Conservation (phyloP, 2,888 invertebrate genomes). For the Metallyticus violacea region DNA sequence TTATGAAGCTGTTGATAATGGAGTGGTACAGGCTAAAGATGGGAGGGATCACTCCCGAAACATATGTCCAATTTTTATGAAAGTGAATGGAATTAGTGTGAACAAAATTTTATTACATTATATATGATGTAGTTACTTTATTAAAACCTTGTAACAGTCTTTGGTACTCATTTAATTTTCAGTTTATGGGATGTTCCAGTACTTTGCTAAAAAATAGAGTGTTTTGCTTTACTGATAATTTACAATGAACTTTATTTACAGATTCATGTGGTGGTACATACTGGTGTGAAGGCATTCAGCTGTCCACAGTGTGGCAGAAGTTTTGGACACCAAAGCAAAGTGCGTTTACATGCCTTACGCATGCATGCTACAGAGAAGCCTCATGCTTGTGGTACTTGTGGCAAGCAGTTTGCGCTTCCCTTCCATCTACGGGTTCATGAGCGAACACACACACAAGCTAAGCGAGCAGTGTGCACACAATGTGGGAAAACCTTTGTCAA, state of each 20-base stretch:
- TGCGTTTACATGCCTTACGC: neutral
- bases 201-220: too few relatives aligned
- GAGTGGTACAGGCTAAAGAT: too few relatives aligned
- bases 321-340: neutral
- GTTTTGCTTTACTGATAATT: neutral
- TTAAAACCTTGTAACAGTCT: too few relatives aligned
- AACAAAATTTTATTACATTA: too few relatives aligned
- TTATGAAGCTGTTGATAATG: too few relatives aligned
- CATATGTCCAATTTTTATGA: too few relatives aligned
- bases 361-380: neutral
- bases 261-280: neutral
- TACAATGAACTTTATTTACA: neutral
- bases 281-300: neutral
- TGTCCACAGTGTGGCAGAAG: neutral
- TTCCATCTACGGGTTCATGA: neutral
- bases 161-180: neutral
- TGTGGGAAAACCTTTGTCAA: slow-evolving; percentile 1
- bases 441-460: neutral
- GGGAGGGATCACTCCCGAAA: too few relatives aligned
- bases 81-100: too few relatives aligned
- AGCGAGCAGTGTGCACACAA: neutral
- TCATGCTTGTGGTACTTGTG: neutral
- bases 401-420: neutral
- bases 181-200: too few relatives aligned
- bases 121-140: too few relatives aligned